A percentile compares a stretch with the other conserved stretches of the same genome.
Conservation (phyloP, 2,113 vertebrate genomes). For the Dromas ardeola region DNA sequence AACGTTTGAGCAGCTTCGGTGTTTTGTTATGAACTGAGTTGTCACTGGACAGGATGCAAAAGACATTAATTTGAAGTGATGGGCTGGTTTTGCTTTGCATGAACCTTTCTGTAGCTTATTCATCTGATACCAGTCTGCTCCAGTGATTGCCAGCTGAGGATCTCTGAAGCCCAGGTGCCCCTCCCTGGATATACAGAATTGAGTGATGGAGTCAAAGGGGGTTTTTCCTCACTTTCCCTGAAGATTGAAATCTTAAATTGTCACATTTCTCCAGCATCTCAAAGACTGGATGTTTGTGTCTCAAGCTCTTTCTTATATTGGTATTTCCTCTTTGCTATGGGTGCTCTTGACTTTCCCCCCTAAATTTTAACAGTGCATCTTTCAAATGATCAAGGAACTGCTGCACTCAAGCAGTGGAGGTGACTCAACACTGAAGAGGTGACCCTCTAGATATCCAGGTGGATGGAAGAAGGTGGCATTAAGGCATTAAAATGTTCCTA, state of each 20-base stretch:
- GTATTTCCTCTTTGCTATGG: neutral
- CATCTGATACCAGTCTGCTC: neutral
- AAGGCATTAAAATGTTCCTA: neutral
- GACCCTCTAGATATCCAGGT: neutral
- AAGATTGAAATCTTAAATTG: neutral
- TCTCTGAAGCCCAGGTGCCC: neutral
- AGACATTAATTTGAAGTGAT: neutral
- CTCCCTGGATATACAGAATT: too few relatives aligned
- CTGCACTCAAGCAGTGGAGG: neutral
- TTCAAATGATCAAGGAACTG: neutral
- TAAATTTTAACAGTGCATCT: neutral
- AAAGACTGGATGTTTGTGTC: neutral
- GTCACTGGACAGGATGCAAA: neutral
- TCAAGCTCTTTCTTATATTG: fast-evolving
- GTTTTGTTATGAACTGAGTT: neutral
- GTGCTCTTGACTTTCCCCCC: neutral
- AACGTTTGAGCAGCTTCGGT: neutral
- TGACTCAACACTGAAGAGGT: neutral
- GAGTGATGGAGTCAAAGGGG: neutral
- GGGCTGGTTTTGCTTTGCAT: neutral
- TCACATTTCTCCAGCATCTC: neutral
- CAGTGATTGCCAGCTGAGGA: neutral
- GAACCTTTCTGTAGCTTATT: neutral
- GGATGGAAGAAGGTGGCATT: neutral
- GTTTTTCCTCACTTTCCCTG: neutral